phyloP scores from a whole-genome alignment of 2,797 vertebrate species.

The Chanos chanos region DNA sequence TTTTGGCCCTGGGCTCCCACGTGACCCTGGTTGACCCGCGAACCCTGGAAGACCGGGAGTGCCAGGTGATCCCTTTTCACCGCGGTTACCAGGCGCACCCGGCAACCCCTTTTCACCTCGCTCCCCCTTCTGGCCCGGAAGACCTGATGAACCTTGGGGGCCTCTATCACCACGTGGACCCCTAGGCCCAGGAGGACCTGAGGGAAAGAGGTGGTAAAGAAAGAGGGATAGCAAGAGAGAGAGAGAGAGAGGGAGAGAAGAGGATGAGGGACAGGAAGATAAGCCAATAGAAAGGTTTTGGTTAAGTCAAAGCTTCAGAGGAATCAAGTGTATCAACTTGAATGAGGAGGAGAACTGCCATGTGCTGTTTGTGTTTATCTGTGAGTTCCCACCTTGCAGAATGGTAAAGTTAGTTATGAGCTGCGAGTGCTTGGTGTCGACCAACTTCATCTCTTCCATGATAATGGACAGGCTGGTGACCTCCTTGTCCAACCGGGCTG shows the following conservation, averaged over 20 bases:
- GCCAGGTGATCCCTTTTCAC: slow-evolving; percentile 83
- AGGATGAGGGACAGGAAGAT: too few species aligned
- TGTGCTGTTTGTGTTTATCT: too few species aligned
- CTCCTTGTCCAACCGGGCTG: slow-evolving; percentile 85
- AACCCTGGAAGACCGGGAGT: slow-evolving; percentile 80
- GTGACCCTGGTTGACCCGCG: slow-evolving; percentile 82
- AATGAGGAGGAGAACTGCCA: neutral
- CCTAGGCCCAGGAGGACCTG: slow-evolving; percentile 92
- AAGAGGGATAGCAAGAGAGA: too few species aligned
- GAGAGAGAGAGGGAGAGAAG: too few species aligned
- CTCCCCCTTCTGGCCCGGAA: slow-evolving; percentile 83
- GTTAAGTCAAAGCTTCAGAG: too few species aligned
- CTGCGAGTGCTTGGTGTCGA: slow-evolving; percentile 93
- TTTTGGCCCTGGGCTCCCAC: slow-evolving; percentile 84
- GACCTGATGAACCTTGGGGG: slow-evolving; percentile 77
- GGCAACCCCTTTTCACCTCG: slow-evolving; percentile 85
- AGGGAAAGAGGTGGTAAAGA: slow-evolving; percentile 35
- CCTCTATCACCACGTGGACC: slow-evolving; percentile 92
- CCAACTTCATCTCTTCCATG: slow-evolving; percentile 98
- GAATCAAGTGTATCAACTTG: neutral
- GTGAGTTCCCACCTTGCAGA: slow-evolving; percentile 79
- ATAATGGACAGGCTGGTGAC: slow-evolving; percentile 87
- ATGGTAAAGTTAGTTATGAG: slow-evolving; percentile 98
- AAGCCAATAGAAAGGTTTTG: too few species aligned
- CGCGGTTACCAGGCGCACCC: slow-evolving; percentile 78